phyloP scores from a whole-genome alignment of 2,113 vertebrate species.

The Pituophis catenifer region DNA sequence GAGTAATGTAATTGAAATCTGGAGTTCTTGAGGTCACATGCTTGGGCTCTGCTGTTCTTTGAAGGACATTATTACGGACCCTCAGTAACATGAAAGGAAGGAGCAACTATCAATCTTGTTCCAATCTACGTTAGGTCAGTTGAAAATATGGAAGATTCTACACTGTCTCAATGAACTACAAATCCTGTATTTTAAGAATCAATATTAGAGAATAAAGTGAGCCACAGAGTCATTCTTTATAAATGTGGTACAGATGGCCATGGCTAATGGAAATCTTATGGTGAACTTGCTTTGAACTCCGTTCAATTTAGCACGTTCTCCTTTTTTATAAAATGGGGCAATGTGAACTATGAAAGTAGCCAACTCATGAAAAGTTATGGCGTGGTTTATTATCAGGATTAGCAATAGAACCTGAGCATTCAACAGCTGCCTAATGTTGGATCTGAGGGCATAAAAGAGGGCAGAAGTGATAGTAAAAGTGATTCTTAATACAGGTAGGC shows the following conservation, averaged over 20 bases:
- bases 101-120: background rate
- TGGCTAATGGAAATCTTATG: background rate
- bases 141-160: background rate
- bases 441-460: no score
- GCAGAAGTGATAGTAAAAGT: no score
- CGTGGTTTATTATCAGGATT: background rate
- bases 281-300: background rate
- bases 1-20: background rate
- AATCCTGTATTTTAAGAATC: background rate
- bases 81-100: background rate
- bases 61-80: background rate
- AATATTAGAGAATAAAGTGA: slow-evolving; percentile 3
- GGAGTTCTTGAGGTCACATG: background rate
- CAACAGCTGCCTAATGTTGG: background rate
- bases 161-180: background rate
- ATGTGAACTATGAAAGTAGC: background rate
- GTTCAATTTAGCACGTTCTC: background rate
- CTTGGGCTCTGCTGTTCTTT: background rate
- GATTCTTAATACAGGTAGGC: no score
- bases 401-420: background rate
- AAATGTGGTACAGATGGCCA: background rate
- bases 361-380: background rate
- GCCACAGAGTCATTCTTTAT: background rate
- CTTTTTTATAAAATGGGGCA: background rate
- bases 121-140: background rate